phyloP scores from a whole-genome alignment of 2,797 vertebrate species.

The Harpagifer antarcticus region DNA sequence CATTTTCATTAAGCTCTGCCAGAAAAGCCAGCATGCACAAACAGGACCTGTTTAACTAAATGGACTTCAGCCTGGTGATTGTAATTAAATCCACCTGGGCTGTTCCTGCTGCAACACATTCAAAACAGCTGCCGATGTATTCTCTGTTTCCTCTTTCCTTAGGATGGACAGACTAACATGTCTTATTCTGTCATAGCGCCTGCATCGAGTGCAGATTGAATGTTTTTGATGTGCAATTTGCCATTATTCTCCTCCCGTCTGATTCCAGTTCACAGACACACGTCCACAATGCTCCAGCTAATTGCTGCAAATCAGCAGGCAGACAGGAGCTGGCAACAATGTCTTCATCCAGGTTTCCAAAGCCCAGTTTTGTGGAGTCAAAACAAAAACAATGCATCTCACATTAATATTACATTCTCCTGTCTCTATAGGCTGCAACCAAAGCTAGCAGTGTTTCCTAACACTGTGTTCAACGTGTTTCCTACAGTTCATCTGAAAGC shows the following conservation, averaged over 20 bases:
- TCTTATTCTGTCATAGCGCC: not conserved
- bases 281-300: constrained; percentile 41
- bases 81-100: constrained; percentile 8
- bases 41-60: too few relatives aligned
- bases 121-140: constrained; percentile 2
- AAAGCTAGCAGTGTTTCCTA: not conserved
- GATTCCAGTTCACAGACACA: constrained; percentile 38
- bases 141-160: constrained; percentile 10
- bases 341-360: constrained; percentile 21
- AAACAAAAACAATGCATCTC: not conserved
- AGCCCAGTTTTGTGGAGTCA: not conserved
- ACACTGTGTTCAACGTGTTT: not conserved
- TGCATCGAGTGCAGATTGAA: constrained; percentile 2
- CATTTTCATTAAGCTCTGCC: not conserved
- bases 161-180: constrained; percentile 5
- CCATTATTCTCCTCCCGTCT: constrained; percentile 38
- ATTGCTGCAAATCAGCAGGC: constrained; percentile 39
- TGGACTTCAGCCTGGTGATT: not conserved
- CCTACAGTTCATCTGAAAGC: not conserved
- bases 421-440: not conserved
- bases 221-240: constrained; percentile 39
- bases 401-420: not conserved
- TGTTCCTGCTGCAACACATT: not conserved
- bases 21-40: not conserved
- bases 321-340: constrained; percentile 11